phyloP scores from a whole-genome alignment of 2,888 invertebrate genomes.

The Caenorhabditis macrosperma region DNA sequence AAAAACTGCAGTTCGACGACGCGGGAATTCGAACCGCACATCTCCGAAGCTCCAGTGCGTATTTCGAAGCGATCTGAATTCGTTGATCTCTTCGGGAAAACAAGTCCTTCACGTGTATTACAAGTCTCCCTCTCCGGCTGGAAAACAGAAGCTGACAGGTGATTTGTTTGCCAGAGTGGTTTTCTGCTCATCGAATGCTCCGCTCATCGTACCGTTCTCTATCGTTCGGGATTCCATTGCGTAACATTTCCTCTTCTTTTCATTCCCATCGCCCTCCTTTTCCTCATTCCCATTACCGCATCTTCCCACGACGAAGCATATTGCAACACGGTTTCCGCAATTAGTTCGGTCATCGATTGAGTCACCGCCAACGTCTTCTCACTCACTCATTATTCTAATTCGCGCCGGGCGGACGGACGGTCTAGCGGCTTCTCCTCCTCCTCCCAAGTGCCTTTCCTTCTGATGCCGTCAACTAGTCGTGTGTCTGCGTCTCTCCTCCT shows the following conservation, averaged over 20 bases:
- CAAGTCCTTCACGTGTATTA: no score
- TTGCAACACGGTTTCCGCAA: conserved; percentile 55
- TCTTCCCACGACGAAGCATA: conserved; percentile 27
- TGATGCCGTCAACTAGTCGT: conserved; percentile 48
- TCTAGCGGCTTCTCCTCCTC: conserved; percentile 29
- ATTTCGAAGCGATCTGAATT: no score
- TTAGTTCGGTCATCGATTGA: conserved; percentile 54
- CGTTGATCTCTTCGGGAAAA: no score
- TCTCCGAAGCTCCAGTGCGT: no score
- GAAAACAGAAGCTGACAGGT: no score
- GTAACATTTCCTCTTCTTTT: neutral
- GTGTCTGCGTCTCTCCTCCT: conserved; percentile 31
- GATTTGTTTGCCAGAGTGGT: no score
- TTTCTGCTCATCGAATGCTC: no score
- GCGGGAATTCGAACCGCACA: no score
- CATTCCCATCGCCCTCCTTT: conserved; percentile 1
- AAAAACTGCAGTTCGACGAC: no score
- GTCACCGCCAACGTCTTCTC: conserved; percentile 11
- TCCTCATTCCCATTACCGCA: conserved; percentile 20
- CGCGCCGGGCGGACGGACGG: conserved; percentile 12
- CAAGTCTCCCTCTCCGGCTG: no score
- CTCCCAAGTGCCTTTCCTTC: conserved; percentile 36
- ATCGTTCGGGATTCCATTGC: no score
- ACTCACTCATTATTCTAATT: conserved; percentile 50
- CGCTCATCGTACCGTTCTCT: no score